These are phyloP conservation scores for Nomia melanderi DNA, from an alignment of 1,140 invertebrate genomes.

Conservation along the genomic window DNA sequence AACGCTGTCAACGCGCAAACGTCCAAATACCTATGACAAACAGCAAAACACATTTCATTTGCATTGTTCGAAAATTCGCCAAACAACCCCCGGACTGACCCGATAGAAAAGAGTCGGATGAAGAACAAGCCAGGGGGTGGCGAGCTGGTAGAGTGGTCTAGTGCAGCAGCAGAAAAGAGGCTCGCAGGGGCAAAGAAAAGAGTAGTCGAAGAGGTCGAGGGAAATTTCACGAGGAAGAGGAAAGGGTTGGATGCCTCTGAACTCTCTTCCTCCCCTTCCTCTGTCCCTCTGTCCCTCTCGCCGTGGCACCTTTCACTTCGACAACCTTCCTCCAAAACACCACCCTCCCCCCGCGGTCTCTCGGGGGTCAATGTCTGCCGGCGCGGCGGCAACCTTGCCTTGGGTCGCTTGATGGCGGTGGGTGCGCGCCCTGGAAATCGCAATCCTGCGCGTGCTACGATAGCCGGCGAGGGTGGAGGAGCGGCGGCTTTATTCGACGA, in stretches of 20 bases:
- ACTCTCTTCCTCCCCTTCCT: background rate
- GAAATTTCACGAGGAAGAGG: constrained; percentile 38
- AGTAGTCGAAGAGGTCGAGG: too few species aligned
- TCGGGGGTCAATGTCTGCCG: constrained; percentile 55
- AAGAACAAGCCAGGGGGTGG: too few species aligned
- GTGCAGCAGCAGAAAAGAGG: constrained; percentile 46
- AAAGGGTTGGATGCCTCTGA: constrained; percentile 50
- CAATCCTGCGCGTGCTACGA: constrained; percentile 13
- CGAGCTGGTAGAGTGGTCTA: constrained; percentile 57
- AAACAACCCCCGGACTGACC: too few species aligned
- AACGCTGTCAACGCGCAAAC: too few species aligned
- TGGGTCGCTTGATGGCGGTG: constrained; percentile 1
- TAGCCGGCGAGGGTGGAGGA: background rate
- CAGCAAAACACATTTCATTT: too few species aligned
- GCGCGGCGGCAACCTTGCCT: constrained; percentile 46
- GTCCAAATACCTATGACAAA: too few species aligned
- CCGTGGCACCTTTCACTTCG: constrained; percentile 22
- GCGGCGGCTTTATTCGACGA: constrained; percentile 5
- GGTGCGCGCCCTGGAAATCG: constrained; percentile 5
- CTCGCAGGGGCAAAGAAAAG: constrained; percentile 37
- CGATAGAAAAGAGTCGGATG: too few species aligned
- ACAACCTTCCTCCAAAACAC: constrained; percentile 51
- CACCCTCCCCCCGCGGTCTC: constrained; percentile 18
- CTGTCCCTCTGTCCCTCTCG: background rate
- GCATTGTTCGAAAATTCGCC: too few species aligned